Evolutionary conservation across 2,113 vertebrate species (phyloP).

Genomic region (Ceyx margarethae): DNA sequence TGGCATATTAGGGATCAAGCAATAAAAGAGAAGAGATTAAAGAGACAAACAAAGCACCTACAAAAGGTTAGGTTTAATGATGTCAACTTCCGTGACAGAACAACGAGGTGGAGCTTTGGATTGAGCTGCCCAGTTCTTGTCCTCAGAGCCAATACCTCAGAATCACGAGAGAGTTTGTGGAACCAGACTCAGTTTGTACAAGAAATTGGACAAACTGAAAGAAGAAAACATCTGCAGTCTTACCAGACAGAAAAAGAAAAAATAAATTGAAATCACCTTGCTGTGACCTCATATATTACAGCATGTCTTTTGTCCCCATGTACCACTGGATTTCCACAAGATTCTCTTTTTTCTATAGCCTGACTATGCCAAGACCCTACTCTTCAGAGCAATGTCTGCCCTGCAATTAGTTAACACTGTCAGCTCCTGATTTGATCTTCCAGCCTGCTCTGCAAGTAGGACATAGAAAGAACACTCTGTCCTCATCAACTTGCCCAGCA

Average conservation of each 20-base stretch:
- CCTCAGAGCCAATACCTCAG: background rate
- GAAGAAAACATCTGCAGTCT: background rate
- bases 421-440: background rate
- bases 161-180: background rate
- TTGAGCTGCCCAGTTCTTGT: background rate
- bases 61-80: background rate
- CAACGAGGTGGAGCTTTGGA: background rate
- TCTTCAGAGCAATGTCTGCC: background rate
- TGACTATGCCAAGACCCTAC: background rate
- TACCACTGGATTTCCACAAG: background rate
- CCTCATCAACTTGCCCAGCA: background rate
- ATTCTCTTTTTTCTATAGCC: background rate
- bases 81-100: background rate
- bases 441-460: rapidly evolving
- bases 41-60: background rate
- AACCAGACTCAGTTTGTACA: background rate
- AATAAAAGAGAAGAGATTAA: background rate
- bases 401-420: rapidly evolving
- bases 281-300: background rate
- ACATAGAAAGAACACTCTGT: background rate
- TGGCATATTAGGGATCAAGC: background rate
- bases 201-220: background rate
- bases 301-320: background rate
- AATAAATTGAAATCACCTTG: background rate
- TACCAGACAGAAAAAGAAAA: background rate